These are phyloP conservation scores for Phengaris alcon DNA, from an alignment of 2,888 invertebrate species.

Conservation along the genomic window DNA sequence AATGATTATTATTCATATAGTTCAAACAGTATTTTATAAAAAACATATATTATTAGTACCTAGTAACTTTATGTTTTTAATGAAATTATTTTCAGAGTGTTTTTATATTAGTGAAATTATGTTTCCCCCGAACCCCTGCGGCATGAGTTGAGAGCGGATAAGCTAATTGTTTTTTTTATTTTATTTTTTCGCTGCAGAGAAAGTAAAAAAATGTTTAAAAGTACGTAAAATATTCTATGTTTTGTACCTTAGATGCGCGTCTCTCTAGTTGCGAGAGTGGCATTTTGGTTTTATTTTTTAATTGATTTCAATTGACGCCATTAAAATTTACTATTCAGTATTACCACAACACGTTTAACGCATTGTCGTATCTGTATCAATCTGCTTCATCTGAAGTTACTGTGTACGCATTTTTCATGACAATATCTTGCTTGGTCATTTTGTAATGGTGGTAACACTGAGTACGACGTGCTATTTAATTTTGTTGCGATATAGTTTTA, in stretches of 20 bases:
- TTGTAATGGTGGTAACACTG: slow-evolving; percentile 10
- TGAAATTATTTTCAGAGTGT: slow-evolving; percentile 42
- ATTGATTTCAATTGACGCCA: slow-evolving; percentile 15
- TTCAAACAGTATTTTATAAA: not conserved
- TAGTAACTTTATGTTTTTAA: slow-evolving; percentile 29
- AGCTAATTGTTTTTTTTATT: slow-evolving; percentile 46
- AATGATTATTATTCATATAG: not conserved
- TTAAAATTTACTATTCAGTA: slow-evolving; percentile 1
- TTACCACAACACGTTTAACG: not conserved
- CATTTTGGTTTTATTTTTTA: slow-evolving; percentile 47
- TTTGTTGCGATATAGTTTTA: slow-evolving; percentile 29
- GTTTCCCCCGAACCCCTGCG: slow-evolving; percentile 40
- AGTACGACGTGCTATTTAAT: slow-evolving; percentile 37
- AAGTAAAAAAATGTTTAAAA: slow-evolving; percentile 67
- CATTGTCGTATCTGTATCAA: not conserved
- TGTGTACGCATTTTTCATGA: not conserved
- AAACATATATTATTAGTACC: not conserved
- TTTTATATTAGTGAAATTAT: slow-evolving; percentile 33
- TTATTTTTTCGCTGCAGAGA: slow-evolving; percentile 67
- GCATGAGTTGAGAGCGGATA: slow-evolving; percentile 54
- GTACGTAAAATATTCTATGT: slow-evolving; percentile 53
- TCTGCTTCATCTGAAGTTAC: not conserved
- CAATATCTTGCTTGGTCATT: not conserved
- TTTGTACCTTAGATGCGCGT: slow-evolving; percentile 40
- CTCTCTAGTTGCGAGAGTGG: slow-evolving; percentile 49